Base-by-base conservation (phyloP, 2,113 vertebrate species). In the Ceyx cyanopectus region DNA sequence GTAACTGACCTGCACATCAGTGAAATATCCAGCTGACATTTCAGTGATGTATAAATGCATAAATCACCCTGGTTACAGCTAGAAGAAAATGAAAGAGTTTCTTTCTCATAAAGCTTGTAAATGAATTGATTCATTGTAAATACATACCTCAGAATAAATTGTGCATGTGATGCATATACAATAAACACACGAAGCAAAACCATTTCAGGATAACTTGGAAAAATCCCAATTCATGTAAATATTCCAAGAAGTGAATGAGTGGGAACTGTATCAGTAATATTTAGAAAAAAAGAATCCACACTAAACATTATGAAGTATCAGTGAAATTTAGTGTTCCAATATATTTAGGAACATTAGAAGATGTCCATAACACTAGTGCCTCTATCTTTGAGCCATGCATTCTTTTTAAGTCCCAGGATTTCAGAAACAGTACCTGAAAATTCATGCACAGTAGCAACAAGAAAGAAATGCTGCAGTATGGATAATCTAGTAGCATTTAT, bases 321-420 rank as follows among this genome's bases (percentile, higher is more conserved):
- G 11, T 68, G 8, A 75, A 81, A 70, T 30, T 54, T 45, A 68
- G 13, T 7, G 2, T 72, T 85, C 12, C 21, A 51, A 79, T 7
- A 26, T 32, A 82, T 51, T 92, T 51, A 54, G 27, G 21, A 79
- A 67, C 85, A 90, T 11, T 17, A 3, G 14, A 76, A 75, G 12
- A 27, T 56, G 54, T 70, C 16, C 40, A 9, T 45, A 70, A 70
- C 26, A 17, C 4, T 61, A 12, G 26, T 50, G 23, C 21, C 61
- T 74, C 14, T 41, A 6, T 23, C n/a, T 77, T 29, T 0, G 1
- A 54, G 51, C 5, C 30, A 54, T 22, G 6, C 5, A 13, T 17
- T 70, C 5, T 57, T 73, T 87, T 68, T 13, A 66, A 57, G 11
- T 40, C 60, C 21, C 43, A 46, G 4, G 22, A 29, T 29, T 87